These are phyloP conservation scores for Ramazzottius varieornatus DNA, from an alignment of 2,888 invertebrate species.

Conservation along the genomic window DNA sequence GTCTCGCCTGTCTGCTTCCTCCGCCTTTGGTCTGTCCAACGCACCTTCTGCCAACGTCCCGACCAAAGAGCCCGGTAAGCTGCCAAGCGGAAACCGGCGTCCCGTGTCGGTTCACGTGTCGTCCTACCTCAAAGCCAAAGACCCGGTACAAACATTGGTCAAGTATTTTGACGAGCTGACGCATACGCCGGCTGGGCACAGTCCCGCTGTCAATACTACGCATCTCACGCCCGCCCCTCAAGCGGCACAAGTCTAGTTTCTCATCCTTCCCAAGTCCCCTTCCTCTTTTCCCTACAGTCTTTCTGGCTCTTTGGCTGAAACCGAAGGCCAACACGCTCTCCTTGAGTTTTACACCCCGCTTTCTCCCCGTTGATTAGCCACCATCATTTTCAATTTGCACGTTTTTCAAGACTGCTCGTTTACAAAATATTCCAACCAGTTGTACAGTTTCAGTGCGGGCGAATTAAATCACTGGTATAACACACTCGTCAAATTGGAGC, in stretches of 20 bases:
- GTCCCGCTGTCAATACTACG: not conserved
- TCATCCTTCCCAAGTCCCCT: too few relatives aligned
- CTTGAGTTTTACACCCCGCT: too few relatives aligned
- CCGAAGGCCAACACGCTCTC: too few relatives aligned
- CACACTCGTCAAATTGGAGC: too few relatives aligned
- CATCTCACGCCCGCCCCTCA: not conserved
- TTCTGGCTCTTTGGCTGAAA: too few relatives aligned
- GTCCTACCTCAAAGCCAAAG: not conserved
- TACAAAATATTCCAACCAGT: too few relatives aligned
- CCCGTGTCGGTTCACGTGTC: not conserved
- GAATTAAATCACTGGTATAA: too few relatives aligned
- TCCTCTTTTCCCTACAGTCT: too few relatives aligned
- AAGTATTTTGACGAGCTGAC: not conserved
- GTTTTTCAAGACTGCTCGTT: too few relatives aligned
- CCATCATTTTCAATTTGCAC: too few relatives aligned
- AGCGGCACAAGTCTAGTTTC: not conserved
- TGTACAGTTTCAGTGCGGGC: too few relatives aligned
- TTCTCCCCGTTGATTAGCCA: too few relatives aligned
- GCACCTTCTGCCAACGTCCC: not conserved
- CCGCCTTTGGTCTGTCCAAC: not conserved
- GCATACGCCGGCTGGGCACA: not conserved
- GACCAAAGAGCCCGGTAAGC: not conserved
- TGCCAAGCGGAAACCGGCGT: not conserved
- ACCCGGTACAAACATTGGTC: not conserved
- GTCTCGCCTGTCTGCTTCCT: not conserved